A percentile compares a stretch with the other conserved stretches of the same genome.
These are phyloP conservation scores for Drosophila leonis DNA, from an alignment of 2,888 invertebrate species.

Conservation along the genomic window DNA sequence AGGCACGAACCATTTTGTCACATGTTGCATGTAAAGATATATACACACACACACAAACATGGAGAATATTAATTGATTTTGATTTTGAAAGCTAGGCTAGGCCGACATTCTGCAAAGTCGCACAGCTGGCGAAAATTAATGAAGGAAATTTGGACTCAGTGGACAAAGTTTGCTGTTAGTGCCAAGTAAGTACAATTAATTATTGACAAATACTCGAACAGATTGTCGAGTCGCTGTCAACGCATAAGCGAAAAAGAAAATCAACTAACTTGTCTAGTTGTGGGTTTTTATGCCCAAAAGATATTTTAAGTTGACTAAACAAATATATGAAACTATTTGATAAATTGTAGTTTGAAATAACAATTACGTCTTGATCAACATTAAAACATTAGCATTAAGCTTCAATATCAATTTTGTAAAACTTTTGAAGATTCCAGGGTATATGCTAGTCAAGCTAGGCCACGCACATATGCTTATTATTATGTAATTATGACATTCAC, in stretches of 20 bases:
- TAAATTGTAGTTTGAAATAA: too few relatives aligned
- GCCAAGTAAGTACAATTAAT: slow-evolving; percentile 48
- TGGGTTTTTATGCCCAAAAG: neutral
- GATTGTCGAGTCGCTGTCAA: neutral
- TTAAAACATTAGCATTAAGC: too few relatives aligned
- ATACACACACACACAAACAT: slow-evolving; percentile 10
- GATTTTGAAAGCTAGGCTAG: slow-evolving; percentile 24
- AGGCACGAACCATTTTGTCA: slow-evolving; percentile 47
- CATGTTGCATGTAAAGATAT: slow-evolving; percentile 63
- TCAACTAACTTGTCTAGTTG: neutral
- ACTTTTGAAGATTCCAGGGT: neutral
- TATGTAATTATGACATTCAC: neutral
- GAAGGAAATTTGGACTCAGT: slow-evolving; percentile 29
- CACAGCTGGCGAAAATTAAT: slow-evolving; percentile 60
- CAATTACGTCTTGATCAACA: too few relatives aligned
- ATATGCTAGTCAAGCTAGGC: neutral
- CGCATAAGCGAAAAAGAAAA: too few relatives aligned
- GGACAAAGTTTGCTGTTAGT: slow-evolving; percentile 33
- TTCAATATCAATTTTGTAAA: neutral
- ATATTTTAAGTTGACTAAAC: neutral
- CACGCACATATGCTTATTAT: neutral
- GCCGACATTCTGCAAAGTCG: slow-evolving; percentile 29
- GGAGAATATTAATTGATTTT: slow-evolving; percentile 72
- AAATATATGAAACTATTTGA: neutral
- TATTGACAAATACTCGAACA: slow-evolving; percentile 56